Evolutionary conservation across 2,113 vertebrate species (phyloP), one percentile per base, ranked within the genome.

Genomic region (Takifugu flavidus): DNA sequence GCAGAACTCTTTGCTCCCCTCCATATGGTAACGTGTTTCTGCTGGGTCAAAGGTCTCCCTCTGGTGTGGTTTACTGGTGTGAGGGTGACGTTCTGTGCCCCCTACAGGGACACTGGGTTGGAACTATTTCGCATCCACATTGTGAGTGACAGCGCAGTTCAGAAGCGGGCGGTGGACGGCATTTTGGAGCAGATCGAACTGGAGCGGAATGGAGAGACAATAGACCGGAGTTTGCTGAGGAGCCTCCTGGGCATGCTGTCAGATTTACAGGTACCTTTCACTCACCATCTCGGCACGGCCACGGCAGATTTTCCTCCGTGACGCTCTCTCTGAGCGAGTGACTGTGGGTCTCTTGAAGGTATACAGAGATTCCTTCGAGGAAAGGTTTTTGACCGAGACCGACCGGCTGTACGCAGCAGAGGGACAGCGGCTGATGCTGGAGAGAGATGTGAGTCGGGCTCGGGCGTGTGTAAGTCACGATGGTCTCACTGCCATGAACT

Each of bases 241-340:
- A 98, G 96, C 75, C 93, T 99, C 8, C 89, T 99, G 59, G 98
- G 95, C 82, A 99, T 99, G 97, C 92, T 99, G 10, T 98, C 96
- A 75, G 96, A 98, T 82, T 87, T 99, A 64, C 97, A 99, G 91
- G 97, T 96, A 87, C 34, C 34, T 10, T 39, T 39, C 34, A 39
- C 34, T 10, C 34, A 39, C 8, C 34, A 4, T 31, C 34, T 39
- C 11, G 20, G 20, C 34, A 6, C 29, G 29, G 5, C 4, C 7
- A 31, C 7, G 5, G 7, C 29, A 31, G 29, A 31, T 6, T 31
- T 31, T 39, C 8, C 34, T 39, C 34, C 34, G 11, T 2, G 1
- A 39, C 11, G 34, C 11, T 39, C 34, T 39, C 34, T 39, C 34
- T 39, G 34, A 39, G 4, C 2, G 34, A 50, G 13, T 15, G 2